Conservation (phyloP, 2,888 invertebrate genomes). For the Melieria picta region DNA sequence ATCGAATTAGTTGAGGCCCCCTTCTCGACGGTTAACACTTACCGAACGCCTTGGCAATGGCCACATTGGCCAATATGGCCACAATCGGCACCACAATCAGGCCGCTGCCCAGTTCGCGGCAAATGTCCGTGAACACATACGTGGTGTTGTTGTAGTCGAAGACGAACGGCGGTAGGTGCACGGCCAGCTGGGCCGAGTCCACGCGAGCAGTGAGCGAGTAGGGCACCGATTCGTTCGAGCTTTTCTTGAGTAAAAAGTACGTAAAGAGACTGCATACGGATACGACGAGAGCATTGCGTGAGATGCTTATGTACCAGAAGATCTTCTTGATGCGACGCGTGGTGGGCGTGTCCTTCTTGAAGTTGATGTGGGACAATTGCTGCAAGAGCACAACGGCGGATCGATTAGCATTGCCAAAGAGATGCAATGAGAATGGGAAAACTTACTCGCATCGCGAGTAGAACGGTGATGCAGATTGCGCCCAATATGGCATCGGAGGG, state of each 20-base stretch:
- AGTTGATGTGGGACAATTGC: conserved; percentile 54
- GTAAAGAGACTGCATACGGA: conserved; percentile 73
- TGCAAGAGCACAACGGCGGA: conserved; percentile 24
- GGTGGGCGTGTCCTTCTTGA: conserved; percentile 47
- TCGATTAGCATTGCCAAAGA: not conserved
- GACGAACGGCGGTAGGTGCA: conserved; percentile 76
- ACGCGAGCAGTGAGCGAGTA: conserved; percentile 75
- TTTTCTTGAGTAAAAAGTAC: conserved; percentile 64
- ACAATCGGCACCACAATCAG: conserved; percentile 85
- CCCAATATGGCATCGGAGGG: conserved; percentile 75
- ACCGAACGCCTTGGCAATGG: conserved; percentile 96
- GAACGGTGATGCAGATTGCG: conserved; percentile 71
- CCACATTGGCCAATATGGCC: conserved; percentile 86
- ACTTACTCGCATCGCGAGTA: conserved; percentile 76
- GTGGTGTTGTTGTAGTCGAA: conserved; percentile 69
- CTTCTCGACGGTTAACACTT: conserved; percentile 60
- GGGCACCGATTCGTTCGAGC: conserved; percentile 68
- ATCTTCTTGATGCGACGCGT: conserved; percentile 67
- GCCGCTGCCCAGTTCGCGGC: conserved; percentile 78
- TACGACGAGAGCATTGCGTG: conserved; percentile 83
- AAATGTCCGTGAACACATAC: conserved; percentile 75
- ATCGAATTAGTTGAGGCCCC: not conserved
- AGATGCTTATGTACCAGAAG: conserved; percentile 80
- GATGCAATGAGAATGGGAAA: not conserved
- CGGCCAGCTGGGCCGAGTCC: conserved; percentile 75